Conservation (phyloP, 2,888 invertebrate species). For the Catocala sponsa region DNA sequence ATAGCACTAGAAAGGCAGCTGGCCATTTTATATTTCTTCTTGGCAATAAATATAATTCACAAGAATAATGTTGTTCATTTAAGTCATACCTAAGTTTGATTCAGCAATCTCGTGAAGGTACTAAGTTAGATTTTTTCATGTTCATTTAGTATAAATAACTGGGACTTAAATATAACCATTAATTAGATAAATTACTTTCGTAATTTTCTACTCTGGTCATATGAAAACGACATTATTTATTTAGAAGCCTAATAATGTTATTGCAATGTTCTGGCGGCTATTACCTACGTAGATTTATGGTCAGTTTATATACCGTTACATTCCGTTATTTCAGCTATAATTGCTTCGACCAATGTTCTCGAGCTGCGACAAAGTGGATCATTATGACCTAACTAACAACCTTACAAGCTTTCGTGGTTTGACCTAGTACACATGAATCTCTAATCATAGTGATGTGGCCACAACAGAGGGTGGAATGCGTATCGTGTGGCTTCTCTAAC, state of each 20-base stretch:
- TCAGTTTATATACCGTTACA: conserved; percentile 7
- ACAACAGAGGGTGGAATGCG: conserved; percentile 46
- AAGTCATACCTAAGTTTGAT: too few species aligned
- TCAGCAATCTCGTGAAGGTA: too few species aligned
- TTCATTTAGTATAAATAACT: too few species aligned
- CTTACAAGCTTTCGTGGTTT: conserved; percentile 33
- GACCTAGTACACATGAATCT: conserved; percentile 43
- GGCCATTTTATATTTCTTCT: too few species aligned
- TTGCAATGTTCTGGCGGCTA: conserved; percentile 8
- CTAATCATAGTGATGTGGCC: conserved; percentile 61
- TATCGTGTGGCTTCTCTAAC: conserved; percentile 52
- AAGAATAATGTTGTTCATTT: too few species aligned
- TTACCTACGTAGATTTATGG: conserved; percentile 25
- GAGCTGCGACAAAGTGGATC: conserved; percentile 17
- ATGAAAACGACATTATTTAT: conserved; percentile 9
- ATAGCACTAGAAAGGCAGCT: too few species aligned
- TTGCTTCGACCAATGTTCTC: conserved; percentile 22
- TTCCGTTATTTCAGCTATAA: conserved; percentile 22
- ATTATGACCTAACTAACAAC: conserved; percentile 35
- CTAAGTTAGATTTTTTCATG: too few species aligned
- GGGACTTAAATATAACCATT: not conserved
- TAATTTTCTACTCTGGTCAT: conserved; percentile 3
- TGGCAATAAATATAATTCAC: too few species aligned
- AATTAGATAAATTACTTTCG: not conserved
- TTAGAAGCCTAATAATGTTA: conserved; percentile 5